Evolutionary conservation across 2,797 vertebrate genomes (phyloP).

Genomic region (Pristis pectinata): DNA sequence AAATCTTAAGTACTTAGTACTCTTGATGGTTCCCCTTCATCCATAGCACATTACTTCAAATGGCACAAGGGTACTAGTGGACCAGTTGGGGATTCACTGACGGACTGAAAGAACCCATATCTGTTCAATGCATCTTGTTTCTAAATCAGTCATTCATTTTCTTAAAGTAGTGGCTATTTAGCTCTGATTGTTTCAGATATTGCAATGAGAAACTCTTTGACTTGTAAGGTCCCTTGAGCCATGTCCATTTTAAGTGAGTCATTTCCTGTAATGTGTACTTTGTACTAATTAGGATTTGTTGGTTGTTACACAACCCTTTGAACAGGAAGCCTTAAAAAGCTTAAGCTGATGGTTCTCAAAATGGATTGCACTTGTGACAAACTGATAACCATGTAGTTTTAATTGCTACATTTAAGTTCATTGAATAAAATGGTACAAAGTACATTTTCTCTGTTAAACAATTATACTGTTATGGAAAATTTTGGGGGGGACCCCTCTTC

Average conservation of each 20-base stretch:
- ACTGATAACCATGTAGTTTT: neutral
- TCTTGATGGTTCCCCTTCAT: no score
- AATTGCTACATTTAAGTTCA: neutral
- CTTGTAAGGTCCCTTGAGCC: neutral
- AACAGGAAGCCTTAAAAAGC: neutral
- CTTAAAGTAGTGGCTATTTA: neutral
- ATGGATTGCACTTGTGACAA: constrained; percentile 4
- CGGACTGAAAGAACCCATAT: neutral
- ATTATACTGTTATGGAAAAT: neutral
- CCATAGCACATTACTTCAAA: no score
- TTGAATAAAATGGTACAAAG: neutral
- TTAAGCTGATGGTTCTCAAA: neutral
- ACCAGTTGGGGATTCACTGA: neutral
- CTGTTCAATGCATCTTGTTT: neutral
- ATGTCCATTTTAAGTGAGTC: neutral
- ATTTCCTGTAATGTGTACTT: neutral
- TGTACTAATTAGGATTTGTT: neutral
- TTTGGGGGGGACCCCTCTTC: neutral
- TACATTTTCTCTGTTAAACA: neutral
- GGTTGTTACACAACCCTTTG: neutral
- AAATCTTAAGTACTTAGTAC: no score
- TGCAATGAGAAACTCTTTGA: neutral
- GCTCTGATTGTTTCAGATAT: neutral
- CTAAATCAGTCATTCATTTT: neutral
- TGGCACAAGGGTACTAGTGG: neutral